Percentiles rank a stretch among this genome's conserved stretches.
phyloP scores from a whole-genome alignment of 2,888 invertebrate species.

The Campoletis raptor region DNA sequence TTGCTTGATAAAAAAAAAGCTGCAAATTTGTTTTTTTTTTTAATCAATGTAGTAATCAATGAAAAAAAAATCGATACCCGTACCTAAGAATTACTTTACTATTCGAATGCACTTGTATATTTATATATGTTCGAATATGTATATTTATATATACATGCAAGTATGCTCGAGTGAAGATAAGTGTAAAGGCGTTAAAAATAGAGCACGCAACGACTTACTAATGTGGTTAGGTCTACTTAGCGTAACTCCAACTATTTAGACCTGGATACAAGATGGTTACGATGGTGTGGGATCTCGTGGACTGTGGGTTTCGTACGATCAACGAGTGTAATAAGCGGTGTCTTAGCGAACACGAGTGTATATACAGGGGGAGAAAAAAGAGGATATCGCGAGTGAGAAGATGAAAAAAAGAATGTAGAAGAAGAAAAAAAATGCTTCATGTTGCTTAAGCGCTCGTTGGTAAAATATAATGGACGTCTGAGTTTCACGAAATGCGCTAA shows the following conservation, averaged over 20 bases:
- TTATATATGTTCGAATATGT: not conserved
- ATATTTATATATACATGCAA: not conserved
- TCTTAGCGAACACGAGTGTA: constrained; percentile 31
- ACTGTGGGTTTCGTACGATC: constrained; percentile 69
- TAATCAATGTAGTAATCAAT: not conserved
- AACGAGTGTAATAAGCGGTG: constrained; percentile 45
- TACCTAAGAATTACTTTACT: not conserved
- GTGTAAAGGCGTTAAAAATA: constrained; percentile 82
- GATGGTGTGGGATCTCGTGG: constrained; percentile 72
- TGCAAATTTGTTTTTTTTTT: too few relatives aligned
- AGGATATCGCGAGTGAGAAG: constrained; percentile 48
- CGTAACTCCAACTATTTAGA: constrained; percentile 84
- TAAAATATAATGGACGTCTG: constrained; percentile 35
- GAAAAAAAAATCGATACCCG: constrained; percentile 17
- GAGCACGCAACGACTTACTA: constrained; percentile 84
- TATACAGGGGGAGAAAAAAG: constrained; percentile 15
- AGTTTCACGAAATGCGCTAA: constrained; percentile 82
- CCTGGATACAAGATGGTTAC: constrained; percentile 77
- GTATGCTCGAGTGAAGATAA: constrained; percentile 28
- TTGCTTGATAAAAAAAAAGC: not conserved
- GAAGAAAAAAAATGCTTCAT: constrained; percentile 27
- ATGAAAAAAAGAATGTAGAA: constrained; percentile 34
- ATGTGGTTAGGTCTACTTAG: constrained; percentile 85
- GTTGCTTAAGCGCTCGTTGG: constrained; percentile 63
- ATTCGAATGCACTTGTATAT: not conserved